Percentiles rank a stretch among this genome's conserved stretches.
These are phyloP conservation scores for Cryptoleucopteryx plumbea DNA, from an alignment of 2,113 vertebrate species.

Conservation along the genomic window DNA sequence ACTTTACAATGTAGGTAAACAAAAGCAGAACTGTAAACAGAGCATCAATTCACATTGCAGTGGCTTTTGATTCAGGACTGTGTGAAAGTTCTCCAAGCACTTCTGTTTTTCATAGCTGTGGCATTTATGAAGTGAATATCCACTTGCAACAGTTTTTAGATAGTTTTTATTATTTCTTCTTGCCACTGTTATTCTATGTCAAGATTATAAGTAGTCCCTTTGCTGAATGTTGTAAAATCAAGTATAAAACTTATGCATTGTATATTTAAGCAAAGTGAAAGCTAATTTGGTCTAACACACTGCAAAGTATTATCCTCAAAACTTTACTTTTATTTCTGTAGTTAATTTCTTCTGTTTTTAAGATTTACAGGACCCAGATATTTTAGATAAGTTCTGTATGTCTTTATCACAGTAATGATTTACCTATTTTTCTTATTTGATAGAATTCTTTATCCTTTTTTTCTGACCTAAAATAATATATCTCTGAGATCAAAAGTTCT, in stretches of 20 bases:
- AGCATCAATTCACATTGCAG: not conserved
- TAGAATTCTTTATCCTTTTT: not conserved
- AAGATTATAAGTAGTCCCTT: not conserved
- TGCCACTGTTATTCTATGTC: not conserved
- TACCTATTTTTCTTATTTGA: not conserved
- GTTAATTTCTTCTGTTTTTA: not conserved
- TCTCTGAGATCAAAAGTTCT: not conserved
- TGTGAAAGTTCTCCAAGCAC: not conserved
- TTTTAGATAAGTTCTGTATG: not conserved
- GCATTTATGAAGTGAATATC: not conserved
- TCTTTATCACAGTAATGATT: not conserved
- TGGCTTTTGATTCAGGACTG: not conserved
- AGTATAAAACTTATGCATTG: not conserved
- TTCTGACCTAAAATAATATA: not conserved
- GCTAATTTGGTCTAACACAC: not conserved
- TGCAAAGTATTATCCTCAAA: not conserved
- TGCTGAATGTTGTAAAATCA: not conserved
- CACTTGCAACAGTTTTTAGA: not conserved
- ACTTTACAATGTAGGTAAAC: not conserved
- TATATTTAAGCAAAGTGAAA: not conserved
- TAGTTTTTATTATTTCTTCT: not conserved
- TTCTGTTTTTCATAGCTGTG: not conserved
- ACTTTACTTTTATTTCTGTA: not conserved
- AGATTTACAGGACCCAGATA: not conserved
- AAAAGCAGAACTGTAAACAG: not conserved